Conservation (phyloP, 1,140 invertebrate genomes). For the Harpegnathos saltator region DNA sequence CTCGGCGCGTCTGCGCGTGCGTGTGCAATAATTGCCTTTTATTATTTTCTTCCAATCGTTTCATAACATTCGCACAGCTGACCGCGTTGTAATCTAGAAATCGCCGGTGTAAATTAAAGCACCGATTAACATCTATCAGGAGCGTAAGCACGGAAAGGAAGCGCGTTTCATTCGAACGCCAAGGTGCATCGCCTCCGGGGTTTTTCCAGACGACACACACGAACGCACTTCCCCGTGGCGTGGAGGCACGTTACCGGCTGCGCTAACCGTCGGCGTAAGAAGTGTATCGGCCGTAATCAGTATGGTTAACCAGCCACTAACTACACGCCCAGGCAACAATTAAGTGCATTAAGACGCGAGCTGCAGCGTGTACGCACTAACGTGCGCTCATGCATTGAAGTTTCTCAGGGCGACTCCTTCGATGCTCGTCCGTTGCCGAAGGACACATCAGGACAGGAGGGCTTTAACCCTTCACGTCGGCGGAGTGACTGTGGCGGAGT, state of each 20-base stretch:
- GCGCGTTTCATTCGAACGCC: constrained; percentile 42
- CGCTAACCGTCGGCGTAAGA: constrained; percentile 76
- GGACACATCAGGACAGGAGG: constrained; percentile 56
- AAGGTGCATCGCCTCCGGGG: constrained; percentile 53
- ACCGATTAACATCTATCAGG: constrained; percentile 71
- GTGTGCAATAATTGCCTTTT: constrained; percentile 5
- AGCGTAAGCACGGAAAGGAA: constrained; percentile 67
- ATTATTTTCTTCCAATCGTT: constrained; percentile 47
- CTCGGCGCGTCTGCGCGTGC: background rate
- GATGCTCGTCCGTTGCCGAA: constrained; percentile 65
- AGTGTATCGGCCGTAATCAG: constrained; percentile 80
- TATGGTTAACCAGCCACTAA: constrained; percentile 83
- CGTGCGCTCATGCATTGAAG: constrained; percentile 81
- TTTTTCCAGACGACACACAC: constrained; percentile 66
- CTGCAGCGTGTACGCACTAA: constrained; percentile 80
- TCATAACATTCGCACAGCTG: constrained; percentile 5
- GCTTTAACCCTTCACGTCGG: constrained; percentile 56
- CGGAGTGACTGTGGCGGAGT: too few relatives aligned
- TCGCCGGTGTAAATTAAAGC: constrained; percentile 65
- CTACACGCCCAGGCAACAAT: constrained; percentile 81
- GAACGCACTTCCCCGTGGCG: constrained; percentile 68
- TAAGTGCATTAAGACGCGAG: constrained; percentile 77
- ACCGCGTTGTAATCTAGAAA: constrained; percentile 50
- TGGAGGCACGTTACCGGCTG: constrained; percentile 48
- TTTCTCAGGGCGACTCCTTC: constrained; percentile 79